These are phyloP conservation scores for Spilosoma lubricipeda DNA, from an alignment of 2,888 invertebrate species.

Conservation along the genomic window DNA sequence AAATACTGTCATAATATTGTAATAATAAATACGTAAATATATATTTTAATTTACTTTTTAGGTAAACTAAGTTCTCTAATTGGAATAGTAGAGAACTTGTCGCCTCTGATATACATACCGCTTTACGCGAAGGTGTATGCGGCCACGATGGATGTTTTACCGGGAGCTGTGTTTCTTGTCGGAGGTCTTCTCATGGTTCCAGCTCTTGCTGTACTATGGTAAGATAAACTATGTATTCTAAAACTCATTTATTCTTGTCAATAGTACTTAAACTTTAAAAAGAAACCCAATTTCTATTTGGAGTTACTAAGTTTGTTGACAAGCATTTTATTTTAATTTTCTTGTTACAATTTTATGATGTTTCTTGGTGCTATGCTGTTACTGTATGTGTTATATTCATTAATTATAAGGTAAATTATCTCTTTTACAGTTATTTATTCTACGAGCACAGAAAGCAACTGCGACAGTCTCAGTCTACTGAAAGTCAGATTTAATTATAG, in stretches of 20 bases:
- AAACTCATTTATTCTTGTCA: too few relatives aligned
- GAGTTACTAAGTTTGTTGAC: too few relatives aligned
- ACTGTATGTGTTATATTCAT: neutral
- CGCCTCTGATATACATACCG: constrained; percentile 90
- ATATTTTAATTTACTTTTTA: constrained; percentile 52
- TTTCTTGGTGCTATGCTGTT: neutral
- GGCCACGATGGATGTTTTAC: constrained; percentile 88
- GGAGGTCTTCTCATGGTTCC: constrained; percentile 88
- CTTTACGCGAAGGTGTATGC: constrained; percentile 89
- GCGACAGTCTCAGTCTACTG: constrained; percentile 23
- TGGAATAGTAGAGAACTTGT: constrained; percentile 88
- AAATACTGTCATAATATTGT: too few relatives aligned
- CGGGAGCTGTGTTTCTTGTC: constrained; percentile 89
- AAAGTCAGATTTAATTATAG: neutral
- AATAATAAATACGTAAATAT: too few relatives aligned
- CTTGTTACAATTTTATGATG: neutral
- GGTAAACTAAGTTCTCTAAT: constrained; percentile 90
- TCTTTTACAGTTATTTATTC: constrained; percentile 61
- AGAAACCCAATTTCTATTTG: too few relatives aligned
- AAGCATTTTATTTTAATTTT: too few relatives aligned
- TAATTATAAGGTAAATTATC: neutral
- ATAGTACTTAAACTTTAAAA: too few relatives aligned
- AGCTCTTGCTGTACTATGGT: constrained; percentile 88
- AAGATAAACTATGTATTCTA: constrained; percentile 47
- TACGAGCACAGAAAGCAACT: constrained; percentile 59